phyloP scores from a whole-genome alignment of 2,888 invertebrate genomes.

The Harpagoxenus sublaevis region DNA sequence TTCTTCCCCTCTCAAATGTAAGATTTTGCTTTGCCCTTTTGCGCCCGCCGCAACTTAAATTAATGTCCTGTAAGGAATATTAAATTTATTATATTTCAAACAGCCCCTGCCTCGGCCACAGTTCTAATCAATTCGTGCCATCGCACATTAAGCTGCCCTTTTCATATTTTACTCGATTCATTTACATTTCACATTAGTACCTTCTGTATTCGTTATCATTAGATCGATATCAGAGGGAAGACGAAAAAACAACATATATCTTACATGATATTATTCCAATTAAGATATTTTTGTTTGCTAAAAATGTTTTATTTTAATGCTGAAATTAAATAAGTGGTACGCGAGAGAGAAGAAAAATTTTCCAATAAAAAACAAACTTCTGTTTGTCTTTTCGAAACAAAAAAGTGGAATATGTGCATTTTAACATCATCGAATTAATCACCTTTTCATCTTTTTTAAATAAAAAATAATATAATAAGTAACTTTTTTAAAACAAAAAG shows the following conservation, averaged over 20 bases:
- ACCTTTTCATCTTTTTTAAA: background rate
- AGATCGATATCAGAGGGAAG: background rate
- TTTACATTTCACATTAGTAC: background rate
- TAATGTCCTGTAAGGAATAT: background rate
- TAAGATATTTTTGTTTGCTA: background rate
- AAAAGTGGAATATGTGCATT: background rate
- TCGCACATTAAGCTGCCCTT: background rate
- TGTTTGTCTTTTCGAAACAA: background rate
- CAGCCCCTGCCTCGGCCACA: background rate
- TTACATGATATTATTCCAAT: background rate
- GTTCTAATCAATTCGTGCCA: background rate
- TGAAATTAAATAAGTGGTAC: background rate
- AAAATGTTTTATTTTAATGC: background rate
- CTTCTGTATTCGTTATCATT: background rate
- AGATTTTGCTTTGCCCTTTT: background rate
- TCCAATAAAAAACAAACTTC: background rate
- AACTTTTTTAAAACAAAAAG: background rate
- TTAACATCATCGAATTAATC: background rate
- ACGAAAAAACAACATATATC: background rate
- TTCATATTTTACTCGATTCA: constrained; percentile 10
- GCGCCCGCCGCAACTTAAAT: background rate
- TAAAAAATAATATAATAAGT: background rate
- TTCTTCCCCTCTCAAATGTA: background rate
- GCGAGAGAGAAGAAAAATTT: background rate
- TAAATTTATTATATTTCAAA: background rate